Conservation (phyloP, 2,888 invertebrate genomes). For the Cheilosia vulpina region DNA sequence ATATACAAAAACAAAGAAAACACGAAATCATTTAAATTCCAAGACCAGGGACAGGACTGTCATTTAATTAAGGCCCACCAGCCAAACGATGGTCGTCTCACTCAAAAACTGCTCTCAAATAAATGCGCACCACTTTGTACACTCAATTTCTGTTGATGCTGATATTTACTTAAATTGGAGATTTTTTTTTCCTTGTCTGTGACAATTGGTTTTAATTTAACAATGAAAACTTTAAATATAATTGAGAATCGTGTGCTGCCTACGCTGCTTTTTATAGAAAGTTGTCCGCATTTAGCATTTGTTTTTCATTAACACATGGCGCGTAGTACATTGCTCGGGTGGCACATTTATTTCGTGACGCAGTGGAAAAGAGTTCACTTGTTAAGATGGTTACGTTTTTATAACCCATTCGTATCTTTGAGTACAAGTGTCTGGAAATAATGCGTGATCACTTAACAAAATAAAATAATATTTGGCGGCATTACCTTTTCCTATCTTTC, state of each 20-base stretch:
- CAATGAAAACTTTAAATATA: constrained; percentile 16
- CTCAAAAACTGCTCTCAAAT: constrained; percentile 32
- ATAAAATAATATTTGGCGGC: too few relatives aligned
- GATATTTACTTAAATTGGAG: constrained; percentile 5
- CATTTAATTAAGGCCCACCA: constrained; percentile 33
- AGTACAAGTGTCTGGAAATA: too few relatives aligned
- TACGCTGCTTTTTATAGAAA: constrained; percentile 2
- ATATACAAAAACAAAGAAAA: constrained; percentile 13
- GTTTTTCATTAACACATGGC: neutral
- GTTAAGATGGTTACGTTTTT: too few relatives aligned
- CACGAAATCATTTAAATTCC: constrained; percentile 14
- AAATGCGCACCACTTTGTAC: constrained; percentile 10
- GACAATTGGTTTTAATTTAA: constrained; percentile 31
- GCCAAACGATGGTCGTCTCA: constrained; percentile 23
- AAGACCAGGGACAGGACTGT: neutral
- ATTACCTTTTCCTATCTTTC: too few relatives aligned
- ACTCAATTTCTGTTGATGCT: constrained; percentile 26
- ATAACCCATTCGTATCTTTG: too few relatives aligned
- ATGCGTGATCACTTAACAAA: too few relatives aligned
- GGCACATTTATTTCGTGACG: neutral
- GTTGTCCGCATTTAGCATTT: neutral
- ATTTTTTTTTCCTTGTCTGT: neutral
- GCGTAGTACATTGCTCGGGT: neutral
- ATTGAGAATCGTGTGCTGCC: neutral
- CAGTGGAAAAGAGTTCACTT: too few relatives aligned